A percentile compares a stretch with the other conserved stretches of the same genome.
These are phyloP conservation scores for Scrobipalpa atriplicella DNA, from an alignment of 2,888 invertebrate genomes.

Conservation along the genomic window DNA sequence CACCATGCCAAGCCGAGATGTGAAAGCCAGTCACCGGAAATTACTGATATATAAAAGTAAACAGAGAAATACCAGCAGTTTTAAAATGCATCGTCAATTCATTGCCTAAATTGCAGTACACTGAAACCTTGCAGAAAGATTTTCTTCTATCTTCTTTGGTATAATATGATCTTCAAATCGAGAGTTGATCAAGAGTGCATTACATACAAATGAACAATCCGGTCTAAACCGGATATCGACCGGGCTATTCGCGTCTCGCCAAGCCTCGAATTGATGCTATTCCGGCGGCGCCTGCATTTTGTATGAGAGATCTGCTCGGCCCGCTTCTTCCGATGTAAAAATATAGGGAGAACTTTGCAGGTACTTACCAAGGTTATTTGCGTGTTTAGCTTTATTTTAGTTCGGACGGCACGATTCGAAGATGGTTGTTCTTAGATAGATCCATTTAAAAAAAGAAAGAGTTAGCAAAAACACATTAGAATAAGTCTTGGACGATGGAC, in stretches of 20 bases:
- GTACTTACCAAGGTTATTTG: not conserved
- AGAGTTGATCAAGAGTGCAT: not conserved
- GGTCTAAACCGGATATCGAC: conserved; percentile 11
- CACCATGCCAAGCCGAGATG: no score
- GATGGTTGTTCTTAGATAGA: not conserved
- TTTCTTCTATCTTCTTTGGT: no score
- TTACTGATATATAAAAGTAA: no score
- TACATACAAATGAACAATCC: conserved; percentile 19
- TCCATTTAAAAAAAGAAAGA: no score
- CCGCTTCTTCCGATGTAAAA: conserved; percentile 22
- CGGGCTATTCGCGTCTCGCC: conserved; percentile 16
- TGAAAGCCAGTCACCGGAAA: no score
- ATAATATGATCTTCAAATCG: not conserved
- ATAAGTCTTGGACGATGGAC: no score
- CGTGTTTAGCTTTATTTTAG: not conserved
- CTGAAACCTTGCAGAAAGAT: no score
- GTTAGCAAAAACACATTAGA: no score
- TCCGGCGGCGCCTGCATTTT: conserved; percentile 38
- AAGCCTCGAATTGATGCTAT: conserved; percentile 31
- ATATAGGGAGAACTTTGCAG: conserved; percentile 15
- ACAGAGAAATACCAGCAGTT: no score
- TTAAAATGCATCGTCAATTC: no score
- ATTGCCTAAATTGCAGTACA: no score
- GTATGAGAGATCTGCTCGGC: conserved; percentile 33
- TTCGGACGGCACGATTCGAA: not conserved